Percentiles rank a stretch among this genome's conserved stretches.
Evolutionary conservation across 1,140 invertebrate species (phyloP).

Genomic region (Calycopis cecrops): DNA sequence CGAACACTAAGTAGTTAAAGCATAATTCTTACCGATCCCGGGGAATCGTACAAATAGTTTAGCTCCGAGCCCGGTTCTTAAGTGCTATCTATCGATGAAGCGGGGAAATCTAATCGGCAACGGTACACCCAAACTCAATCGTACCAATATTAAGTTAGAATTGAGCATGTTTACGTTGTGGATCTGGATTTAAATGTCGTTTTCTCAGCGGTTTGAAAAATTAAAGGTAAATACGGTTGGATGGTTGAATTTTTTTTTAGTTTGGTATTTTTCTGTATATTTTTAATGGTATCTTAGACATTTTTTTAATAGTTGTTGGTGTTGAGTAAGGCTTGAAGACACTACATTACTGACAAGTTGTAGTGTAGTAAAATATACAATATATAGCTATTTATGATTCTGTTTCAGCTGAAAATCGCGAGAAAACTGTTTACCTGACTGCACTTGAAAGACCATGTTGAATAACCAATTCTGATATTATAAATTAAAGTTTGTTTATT

Average conservation of each 20-base stretch:
- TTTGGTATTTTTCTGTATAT: neutral
- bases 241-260: neutral
- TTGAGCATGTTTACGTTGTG: constrained; percentile 27
- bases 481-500: no score
- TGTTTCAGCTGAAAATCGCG: no score
- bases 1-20: constrained; percentile 17
- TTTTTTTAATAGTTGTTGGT: no score
- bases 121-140: constrained; percentile 23
- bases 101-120: constrained; percentile 30
- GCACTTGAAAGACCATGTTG: no score
- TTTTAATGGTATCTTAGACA: no score
- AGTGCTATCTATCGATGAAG: constrained; percentile 28
- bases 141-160: constrained; percentile 21
- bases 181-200: constrained; percentile 24
- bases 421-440: no score
- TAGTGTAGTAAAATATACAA: no score
- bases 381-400: no score
- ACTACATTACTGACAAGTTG: no score
- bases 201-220: constrained; percentile 4
- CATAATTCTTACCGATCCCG: constrained; percentile 15
- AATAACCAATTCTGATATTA: no score
- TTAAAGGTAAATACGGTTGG: constrained; percentile 4
- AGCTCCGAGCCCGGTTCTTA: constrained; percentile 24
- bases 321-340: no score
- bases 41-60: constrained; percentile 28